Base-by-base conservation (phyloP, 2,888 invertebrate genomes). In the Eupithecia dodoneata region DNA sequence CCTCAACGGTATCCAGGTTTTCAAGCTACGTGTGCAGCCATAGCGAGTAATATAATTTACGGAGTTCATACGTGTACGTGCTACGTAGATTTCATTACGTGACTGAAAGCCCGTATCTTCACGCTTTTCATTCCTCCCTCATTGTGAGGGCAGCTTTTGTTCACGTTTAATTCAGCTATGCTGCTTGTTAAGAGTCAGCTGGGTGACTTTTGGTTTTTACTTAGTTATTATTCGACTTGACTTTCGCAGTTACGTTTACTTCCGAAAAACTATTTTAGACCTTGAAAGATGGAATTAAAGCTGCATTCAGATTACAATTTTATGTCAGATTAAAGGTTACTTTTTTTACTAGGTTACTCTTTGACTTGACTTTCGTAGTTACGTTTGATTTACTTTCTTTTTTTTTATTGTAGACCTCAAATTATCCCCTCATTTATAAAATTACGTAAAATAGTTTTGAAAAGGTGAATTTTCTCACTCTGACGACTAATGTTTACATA, bases 71-170 rank as follows among this genome's bases (percentile, higher is more conserved):
- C 70, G 69, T 47, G 76, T 44, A 67, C 67, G 45, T 69, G 45
- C 67, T 18, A 18, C 70, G 77, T 77, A 78, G 79, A 83, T 85
- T 86, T 85, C 84, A 87, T 87, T 84, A 87, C 79, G 80, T 78
- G 75, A 79, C 77, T 81, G 79, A 82, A 85, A 81, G 81, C 78
- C 76, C 84, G 80, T 83, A 83, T 85, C 83, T 83, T 82, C 72
- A 80, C 81, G 80, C 83, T 79, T 85, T 87, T 87, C 86, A 85
- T 81, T 82, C 84, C 79, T 77, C 75, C 47, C 80, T 84, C 84
- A 87, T 86, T 87, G 87, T 87, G 80, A 81, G 81, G 79, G 74
- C 66, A 52, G 72, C 88, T 83, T 85, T 88, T 88, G 88, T 88
- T 86, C 87, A 80, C 82, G 81, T 82, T 87, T 87, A 85, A 87